Evolutionary conservation across 2,797 vertebrate genomes (phyloP).

Genomic region (Neomorphus geoffroyi): DNA sequence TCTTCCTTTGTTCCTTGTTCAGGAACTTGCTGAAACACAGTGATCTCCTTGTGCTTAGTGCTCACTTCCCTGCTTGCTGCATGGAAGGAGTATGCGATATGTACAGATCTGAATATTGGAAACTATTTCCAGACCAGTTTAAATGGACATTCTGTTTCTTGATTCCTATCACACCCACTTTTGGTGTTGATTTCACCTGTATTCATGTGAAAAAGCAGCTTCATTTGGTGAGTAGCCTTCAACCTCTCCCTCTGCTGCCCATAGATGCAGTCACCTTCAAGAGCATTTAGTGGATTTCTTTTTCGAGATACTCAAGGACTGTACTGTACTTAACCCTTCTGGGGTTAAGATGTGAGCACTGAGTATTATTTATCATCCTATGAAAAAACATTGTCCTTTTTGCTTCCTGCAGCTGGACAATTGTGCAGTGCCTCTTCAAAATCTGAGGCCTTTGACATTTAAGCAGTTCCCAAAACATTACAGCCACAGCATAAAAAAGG

Average conservation of each 20-base stretch:
- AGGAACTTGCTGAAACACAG: accelerated
- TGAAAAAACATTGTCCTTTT: not conserved
- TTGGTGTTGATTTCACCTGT: not conserved
- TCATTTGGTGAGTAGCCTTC: not conserved
- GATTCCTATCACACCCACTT: not conserved
- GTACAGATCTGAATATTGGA: accelerated
- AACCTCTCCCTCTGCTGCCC: not conserved
- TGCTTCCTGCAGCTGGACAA: not conserved
- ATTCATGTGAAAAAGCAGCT: not conserved
- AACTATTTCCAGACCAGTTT: not conserved
- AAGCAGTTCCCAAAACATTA: constrained; percentile 14
- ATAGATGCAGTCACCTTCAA: not conserved
- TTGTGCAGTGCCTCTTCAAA: not conserved
- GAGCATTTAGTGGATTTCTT: not conserved
- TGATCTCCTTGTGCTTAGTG: accelerated
- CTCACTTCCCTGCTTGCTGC: accelerated
- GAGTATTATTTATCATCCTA: not conserved
- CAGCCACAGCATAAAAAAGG: constrained; percentile 15
- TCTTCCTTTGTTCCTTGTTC: no score
- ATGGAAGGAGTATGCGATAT: not conserved
- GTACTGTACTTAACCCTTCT: not conserved
- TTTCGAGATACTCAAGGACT: not conserved
- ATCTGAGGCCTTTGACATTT: constrained; percentile 11
- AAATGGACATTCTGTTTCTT: not conserved
- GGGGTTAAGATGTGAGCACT: not conserved